phyloP scores from a whole-genome alignment of 2,797 vertebrate genomes.

The Apogon hyalosoma region DNA sequence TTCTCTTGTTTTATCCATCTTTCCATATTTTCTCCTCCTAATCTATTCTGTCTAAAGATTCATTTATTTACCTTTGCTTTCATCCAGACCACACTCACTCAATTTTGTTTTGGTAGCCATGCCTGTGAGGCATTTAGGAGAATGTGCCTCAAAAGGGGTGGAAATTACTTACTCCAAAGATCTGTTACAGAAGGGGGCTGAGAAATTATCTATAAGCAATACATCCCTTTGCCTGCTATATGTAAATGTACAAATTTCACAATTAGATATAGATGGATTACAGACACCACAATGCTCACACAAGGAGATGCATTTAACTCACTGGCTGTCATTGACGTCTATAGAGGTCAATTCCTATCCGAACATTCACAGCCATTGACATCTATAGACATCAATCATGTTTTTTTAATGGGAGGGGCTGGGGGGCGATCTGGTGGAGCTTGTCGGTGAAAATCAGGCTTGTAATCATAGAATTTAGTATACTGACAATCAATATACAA shows the following conservation, averaged over 20 bases:
- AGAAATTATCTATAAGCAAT: background rate
- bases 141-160: slow-evolving; percentile 13
- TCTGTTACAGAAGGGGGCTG: background rate
- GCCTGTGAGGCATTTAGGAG: slow-evolving; percentile 19
- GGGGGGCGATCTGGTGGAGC: too few species aligned
- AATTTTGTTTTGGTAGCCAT: slow-evolving; percentile 27
- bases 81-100: slow-evolving; percentile 11
- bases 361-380: too few species aligned
- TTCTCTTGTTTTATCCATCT: slow-evolving; percentile 38
- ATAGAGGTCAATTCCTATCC: too few species aligned
- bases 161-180: background rate
- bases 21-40: slow-evolving; percentile 21
- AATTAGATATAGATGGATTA: background rate
- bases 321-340: too few species aligned
- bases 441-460: too few species aligned
- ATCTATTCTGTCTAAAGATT: slow-evolving; percentile 33
- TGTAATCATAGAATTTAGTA: too few species aligned
- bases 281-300: background rate
- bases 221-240: too few species aligned
- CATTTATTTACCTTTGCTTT: slow-evolving; percentile 22
- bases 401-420: too few species aligned
- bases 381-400: too few species aligned
- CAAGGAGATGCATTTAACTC: background rate
- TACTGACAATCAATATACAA: too few species aligned
- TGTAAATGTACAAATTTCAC: background rate